Base-by-base conservation (phyloP, 2,888 invertebrate species). In the Hypolimnas misippus region DNA sequence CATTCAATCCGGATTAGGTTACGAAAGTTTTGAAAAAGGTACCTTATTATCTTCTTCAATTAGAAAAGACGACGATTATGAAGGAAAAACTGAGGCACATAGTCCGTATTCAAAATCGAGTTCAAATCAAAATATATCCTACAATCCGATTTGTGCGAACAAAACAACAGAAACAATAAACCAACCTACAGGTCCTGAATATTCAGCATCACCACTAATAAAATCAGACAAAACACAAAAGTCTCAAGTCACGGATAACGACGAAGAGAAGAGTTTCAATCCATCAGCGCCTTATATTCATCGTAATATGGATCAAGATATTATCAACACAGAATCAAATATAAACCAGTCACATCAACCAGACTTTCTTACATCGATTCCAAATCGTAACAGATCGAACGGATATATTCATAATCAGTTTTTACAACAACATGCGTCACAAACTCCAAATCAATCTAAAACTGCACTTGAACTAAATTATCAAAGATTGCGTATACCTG, bases 21-120 rank as follows among this genome's bases (percentile, higher is more conserved):
- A 67, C 31, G 38, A 49, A 14, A 17, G 38, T 40, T 65, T 59
- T 25, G 44, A 42, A 31, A 58, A 17, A 12, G 50, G 56, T 17
- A 6, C n/a, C 12, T 17, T 16, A 3, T 10, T 53, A 35, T 46
- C 53, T 19, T 64, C 64, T 14, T 53, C 62, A 21, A 16, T 31
- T 2, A 53, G 21, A 17, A 42, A 56, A 38, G 21, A 35, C 19
- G 16, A 44, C 14, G 14, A 19, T 6, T 17, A 14, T 12, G 19
- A 51, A 49, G 14, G 1, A 31, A 19, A 44, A 8, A n/a, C 12
- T 16, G 35, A 16, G 10, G 4, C 21, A 7, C n/a, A 21, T 25
- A 5, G 6, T 14, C 8, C n/a, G 2, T 8, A 12, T 7, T 17
- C 12, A 19, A 46, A 3, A 0, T 38, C 21, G 12, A 46, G 12